Conservation (phyloP, 2,113 vertebrate genomes). For the Python bivittatus region DNA sequence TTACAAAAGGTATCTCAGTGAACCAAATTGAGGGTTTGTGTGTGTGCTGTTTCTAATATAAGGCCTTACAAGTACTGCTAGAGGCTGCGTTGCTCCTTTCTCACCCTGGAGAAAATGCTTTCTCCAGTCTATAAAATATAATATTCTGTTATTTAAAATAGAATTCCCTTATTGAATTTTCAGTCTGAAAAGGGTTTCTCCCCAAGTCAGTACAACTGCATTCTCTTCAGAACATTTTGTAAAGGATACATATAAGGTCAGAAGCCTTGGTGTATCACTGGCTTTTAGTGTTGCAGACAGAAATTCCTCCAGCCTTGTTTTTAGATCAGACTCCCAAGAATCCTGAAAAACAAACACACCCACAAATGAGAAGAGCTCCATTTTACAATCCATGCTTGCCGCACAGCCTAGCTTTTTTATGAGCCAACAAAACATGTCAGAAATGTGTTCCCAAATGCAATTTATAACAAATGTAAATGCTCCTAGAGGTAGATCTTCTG, state of each 20-base stretch:
- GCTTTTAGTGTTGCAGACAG: constrained; percentile 82
- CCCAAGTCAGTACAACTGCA: neutral
- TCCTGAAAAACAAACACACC: constrained; percentile 76
- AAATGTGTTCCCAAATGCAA: neutral
- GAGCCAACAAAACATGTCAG: constrained; percentile 19
- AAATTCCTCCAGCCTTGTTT: constrained; percentile 83
- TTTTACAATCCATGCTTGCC: constrained; percentile 10
- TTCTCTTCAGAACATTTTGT: constrained; percentile 17
- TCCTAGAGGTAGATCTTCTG: neutral
- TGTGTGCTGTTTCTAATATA: neutral
- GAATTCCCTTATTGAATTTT: neutral
- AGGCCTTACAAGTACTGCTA: too few species aligned
- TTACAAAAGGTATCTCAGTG: neutral
- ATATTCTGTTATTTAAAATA: neutral
- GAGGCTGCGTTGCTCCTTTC: neutral
- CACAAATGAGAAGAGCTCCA: neutral
- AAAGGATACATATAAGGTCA: constrained; percentile 95
- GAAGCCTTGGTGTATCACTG: constrained; percentile 79
- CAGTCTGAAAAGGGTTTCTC: neutral
- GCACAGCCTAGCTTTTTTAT: constrained; percentile 19
- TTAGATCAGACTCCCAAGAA: constrained; percentile 88
- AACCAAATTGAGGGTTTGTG: neutral
- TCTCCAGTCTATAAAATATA: too few species aligned
- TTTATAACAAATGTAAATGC: neutral
- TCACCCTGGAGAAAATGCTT: neutral